Percentiles rank a stretch among this genome's conserved stretches.
phyloP scores from a whole-genome alignment of 2,888 invertebrate species.

The Mythimna lalbum region DNA sequence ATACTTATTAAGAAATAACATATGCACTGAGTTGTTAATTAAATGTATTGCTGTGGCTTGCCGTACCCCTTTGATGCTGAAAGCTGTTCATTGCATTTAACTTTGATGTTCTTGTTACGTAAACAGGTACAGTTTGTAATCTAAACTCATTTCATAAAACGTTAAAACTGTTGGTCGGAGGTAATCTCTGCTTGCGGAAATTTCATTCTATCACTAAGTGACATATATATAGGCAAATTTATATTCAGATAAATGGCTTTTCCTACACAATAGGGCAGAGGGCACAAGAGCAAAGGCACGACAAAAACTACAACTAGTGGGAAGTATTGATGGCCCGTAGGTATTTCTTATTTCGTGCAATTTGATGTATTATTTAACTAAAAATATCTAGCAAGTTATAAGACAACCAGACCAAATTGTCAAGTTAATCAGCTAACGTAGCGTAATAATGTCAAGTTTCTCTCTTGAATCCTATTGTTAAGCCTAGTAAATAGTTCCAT shows the following conservation, averaged over 20 bases:
- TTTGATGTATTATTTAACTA: too few species aligned
- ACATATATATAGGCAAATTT: too few species aligned
- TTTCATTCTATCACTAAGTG: not conserved
- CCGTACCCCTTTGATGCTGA: slow-evolving; percentile 5
- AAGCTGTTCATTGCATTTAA: not conserved
- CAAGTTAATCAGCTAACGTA: not conserved
- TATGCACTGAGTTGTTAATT: slow-evolving; percentile 32
- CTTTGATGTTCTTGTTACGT: slow-evolving; percentile 4
- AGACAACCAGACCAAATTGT: slow-evolving; percentile 1
- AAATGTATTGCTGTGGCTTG: slow-evolving; percentile 18
- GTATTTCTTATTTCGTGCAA: too few species aligned
- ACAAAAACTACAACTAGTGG: not conserved
- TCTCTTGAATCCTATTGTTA: slow-evolving; percentile 15
- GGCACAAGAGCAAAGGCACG: not conserved
- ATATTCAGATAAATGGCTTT: too few species aligned
- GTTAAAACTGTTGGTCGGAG: not conserved
- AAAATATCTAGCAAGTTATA: too few species aligned
- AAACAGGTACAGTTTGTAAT: not conserved
- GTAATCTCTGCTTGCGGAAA: not conserved
- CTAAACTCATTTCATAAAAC: not conserved
- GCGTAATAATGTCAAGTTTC: slow-evolving; percentile 3
- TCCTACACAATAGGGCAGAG: not conserved
- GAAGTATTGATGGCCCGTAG: not conserved
- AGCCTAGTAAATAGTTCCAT: slow-evolving; percentile 23
- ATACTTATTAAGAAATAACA: slow-evolving; percentile 55